Conservation (phyloP, 1,140 invertebrate genomes). For the Doryteuthis pealeii region DNA sequence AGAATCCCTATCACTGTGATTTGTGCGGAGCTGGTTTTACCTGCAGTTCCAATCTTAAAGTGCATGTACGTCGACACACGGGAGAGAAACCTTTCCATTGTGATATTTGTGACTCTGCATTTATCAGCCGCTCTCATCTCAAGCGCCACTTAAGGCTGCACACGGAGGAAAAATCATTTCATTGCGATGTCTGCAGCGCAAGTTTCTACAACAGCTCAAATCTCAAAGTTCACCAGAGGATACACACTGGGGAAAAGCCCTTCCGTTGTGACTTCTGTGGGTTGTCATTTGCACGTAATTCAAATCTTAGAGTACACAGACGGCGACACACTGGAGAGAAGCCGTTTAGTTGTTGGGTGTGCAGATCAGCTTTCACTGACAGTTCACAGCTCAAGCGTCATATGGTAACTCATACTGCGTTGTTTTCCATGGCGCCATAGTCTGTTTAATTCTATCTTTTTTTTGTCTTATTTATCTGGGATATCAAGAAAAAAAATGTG, state of each 20-base stretch:
- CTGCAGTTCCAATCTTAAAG: conserved; percentile 15
- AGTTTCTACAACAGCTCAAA: conserved; percentile 87
- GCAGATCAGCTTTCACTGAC: conserved; percentile 80
- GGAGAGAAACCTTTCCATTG: conserved; percentile 65
- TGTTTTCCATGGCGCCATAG: too few species aligned
- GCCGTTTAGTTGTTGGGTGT: conserved; percentile 61
- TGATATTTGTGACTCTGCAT: conserved; percentile 72
- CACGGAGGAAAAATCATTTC: conserved; percentile 64
- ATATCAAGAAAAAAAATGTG: too few species aligned
- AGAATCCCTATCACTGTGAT: conserved; percentile 31
- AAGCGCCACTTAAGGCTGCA: neutral
- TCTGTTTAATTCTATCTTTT: too few species aligned
- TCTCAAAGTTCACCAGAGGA: conserved; percentile 74
- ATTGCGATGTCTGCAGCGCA: conserved; percentile 85
- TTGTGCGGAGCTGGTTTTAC: conserved; percentile 17
- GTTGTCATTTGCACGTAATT: too few species aligned
- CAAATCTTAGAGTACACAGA: too few species aligned
- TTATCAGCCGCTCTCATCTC: neutral
- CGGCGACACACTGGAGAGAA: too few species aligned
- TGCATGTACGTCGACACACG: conserved; percentile 21
- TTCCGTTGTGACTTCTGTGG: conserved; percentile 63
- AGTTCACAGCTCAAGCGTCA: conserved; percentile 90
- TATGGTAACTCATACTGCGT: conserved; percentile 82
- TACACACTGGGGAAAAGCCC: conserved; percentile 79
- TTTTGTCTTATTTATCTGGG: too few species aligned